Conservation (phyloP, 2,113 vertebrate genomes). For the Trichechus manatus region DNA sequence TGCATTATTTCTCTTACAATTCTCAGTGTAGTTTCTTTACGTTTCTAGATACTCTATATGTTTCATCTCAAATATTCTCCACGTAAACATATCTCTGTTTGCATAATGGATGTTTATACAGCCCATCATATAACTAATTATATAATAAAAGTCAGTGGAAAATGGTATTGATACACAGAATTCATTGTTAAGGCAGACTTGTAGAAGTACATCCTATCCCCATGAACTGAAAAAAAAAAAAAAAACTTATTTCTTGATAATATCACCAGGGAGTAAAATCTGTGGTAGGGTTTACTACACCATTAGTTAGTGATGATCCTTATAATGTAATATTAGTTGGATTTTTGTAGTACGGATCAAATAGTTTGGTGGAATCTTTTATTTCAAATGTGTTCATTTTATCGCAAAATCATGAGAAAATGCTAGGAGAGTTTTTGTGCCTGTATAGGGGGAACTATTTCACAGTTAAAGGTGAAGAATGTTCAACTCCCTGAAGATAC, state of each 20-base stretch:
- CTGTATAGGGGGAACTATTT: neutral
- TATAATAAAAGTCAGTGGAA: slow-evolving; percentile 68
- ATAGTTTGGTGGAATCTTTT: slow-evolving; percentile 30
- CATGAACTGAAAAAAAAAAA: neutral
- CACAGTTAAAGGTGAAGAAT: neutral
- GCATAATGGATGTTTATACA: slow-evolving; percentile 63
- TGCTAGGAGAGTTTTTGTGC: neutral
- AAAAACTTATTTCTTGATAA: slow-evolving; percentile 60
- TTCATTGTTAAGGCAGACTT: slow-evolving; percentile 60
- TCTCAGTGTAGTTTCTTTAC: neutral
- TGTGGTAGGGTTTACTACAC: slow-evolving; percentile 65
- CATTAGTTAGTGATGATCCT: slow-evolving; percentile 66
- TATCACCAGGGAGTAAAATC: slow-evolving; percentile 52
- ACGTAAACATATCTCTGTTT: slow-evolving; percentile 35
- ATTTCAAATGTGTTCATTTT: slow-evolving; percentile 33
- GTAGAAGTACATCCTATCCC: slow-evolving; percentile 38
- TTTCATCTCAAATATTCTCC: neutral
- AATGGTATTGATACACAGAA: slow-evolving; percentile 63
- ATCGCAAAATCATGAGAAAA: neutral
- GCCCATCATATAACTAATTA: slow-evolving; percentile 53
- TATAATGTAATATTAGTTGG: slow-evolving; percentile 51
- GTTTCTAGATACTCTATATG: neutral
- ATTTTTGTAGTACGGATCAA: slow-evolving; percentile 9
- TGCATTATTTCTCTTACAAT: neutral
- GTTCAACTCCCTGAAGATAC: neutral